Evolutionary conservation across 2,888 invertebrate genomes (phyloP).

Genomic region (Syrista parreyssii): DNA sequence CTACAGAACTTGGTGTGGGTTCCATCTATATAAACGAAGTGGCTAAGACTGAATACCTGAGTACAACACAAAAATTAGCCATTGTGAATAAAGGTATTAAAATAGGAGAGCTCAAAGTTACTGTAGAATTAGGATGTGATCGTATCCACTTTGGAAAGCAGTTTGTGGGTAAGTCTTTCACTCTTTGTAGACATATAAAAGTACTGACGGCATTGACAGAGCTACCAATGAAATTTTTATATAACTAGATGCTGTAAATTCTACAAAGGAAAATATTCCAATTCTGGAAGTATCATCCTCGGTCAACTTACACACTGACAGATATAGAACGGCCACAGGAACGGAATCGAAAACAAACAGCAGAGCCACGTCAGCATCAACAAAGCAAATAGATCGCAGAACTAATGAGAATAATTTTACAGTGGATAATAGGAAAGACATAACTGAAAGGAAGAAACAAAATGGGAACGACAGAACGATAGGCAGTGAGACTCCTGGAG

Average conservation of each 20-base stretch:
- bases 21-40: conserved; percentile 62
- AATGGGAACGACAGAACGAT: conserved; percentile 39
- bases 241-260: conserved; percentile 46
- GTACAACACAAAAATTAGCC: conserved; percentile 61
- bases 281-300: conserved; percentile 35
- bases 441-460: conserved; percentile 24
- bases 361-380: conserved; percentile 37
- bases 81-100: conserved; percentile 65
- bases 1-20: conserved; percentile 64
- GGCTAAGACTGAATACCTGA: conserved; percentile 55
- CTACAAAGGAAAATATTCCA: conserved; percentile 56
- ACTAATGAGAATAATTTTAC: conserved; percentile 33
- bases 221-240: not conserved
- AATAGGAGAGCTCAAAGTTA: conserved; percentile 66
- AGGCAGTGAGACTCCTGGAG: conserved; percentile 34
- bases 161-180: conserved; percentile 62
- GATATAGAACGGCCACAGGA: conserved; percentile 45
- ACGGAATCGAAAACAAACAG: conserved; percentile 45
- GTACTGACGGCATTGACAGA: not conserved
- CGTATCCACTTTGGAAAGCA: conserved; percentile 68
- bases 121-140: conserved; percentile 67
- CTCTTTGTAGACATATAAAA: not conserved
- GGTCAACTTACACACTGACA: conserved; percentile 22
- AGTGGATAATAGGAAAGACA: conserved; percentile 28
- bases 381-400: conserved; percentile 31